Evolutionary conservation across 1,140 invertebrate genomes (phyloP).

Genomic region (Saccostrea cuccullata): DNA sequence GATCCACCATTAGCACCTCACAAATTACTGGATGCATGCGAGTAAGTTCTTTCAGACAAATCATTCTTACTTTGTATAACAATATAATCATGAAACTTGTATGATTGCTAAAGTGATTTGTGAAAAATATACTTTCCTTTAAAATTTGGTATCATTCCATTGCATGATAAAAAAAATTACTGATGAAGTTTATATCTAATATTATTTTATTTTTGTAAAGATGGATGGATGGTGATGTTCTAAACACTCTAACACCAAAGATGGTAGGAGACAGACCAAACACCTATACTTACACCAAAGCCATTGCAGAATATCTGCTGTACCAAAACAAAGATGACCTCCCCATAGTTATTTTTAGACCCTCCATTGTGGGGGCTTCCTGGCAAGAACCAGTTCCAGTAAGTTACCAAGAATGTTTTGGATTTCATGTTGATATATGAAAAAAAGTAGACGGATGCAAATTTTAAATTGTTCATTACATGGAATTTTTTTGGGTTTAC

Average conservation of each 20-base stretch:
- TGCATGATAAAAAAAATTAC: background rate
- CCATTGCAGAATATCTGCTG: constrained; percentile 79
- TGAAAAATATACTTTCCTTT: background rate
- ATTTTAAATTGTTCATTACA: no score
- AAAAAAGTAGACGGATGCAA: no score
- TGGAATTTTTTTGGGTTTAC: no score
- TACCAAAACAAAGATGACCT: constrained; percentile 82
- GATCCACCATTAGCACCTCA: constrained; percentile 92
- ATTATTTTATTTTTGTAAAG: no score
- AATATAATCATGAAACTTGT: no score
- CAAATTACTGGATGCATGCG: constrained; percentile 90
- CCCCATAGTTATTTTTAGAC: constrained; percentile 91
- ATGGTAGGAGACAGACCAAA: constrained; percentile 78
- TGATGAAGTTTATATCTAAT: constrained; percentile 1
- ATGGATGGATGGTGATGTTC: constrained; percentile 80
- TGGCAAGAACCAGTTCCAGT: constrained; percentile 94
- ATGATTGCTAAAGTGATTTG: no score
- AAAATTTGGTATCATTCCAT: background rate
- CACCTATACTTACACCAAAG: constrained; percentile 81
- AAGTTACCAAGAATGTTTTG: constrained; percentile 45
- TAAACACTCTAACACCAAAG: constrained; percentile 77
- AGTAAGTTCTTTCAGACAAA: constrained; percentile 76
- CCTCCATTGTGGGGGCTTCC: constrained; percentile 95
- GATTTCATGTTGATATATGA: no score
- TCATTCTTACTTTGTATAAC: no score